phyloP scores from a whole-genome alignment of 2,113 vertebrate genomes.

The Saccopteryx leptura region DNA sequence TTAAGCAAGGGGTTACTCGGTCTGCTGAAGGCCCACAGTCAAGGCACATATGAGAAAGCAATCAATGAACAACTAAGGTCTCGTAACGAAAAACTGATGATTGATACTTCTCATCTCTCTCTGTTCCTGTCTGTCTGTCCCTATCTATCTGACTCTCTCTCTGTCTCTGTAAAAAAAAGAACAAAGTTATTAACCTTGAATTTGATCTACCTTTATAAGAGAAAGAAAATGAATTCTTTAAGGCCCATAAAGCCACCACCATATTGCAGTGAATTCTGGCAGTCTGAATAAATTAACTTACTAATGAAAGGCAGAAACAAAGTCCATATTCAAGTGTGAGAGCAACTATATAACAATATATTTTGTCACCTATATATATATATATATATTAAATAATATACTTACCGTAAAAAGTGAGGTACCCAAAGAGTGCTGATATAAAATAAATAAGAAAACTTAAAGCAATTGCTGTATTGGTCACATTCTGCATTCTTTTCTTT shows the following conservation, averaged over 20 bases:
- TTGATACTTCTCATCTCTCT: too few species aligned
- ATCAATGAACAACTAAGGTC: too few species aligned
- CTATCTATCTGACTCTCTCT: too few species aligned
- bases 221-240: conserved; percentile 38
- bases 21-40: too few species aligned
- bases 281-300: conserved; percentile 25
- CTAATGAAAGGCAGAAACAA: conserved; percentile 11
- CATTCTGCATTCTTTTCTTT: conserved; percentile 96
- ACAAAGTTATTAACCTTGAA: conserved; percentile 40
- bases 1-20: too few species aligned
- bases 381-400: conserved; percentile 58
- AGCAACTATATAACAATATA: conserved; percentile 12
- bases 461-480: conserved; percentile 92
- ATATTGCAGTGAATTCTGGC: not conserved
- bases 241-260: not conserved
- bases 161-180: too few species aligned
- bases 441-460: conserved; percentile 96
- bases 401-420: conserved; percentile 98
- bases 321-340: not conserved
- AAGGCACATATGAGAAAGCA: too few species aligned
- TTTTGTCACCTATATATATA: not conserved
- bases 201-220: conserved; percentile 34
- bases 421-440: conserved; percentile 96
- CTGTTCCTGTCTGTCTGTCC: too few species aligned
- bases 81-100: too few species aligned